Evolutionary conservation across 2,113 vertebrate genomes (phyloP).

Genomic region (Dromiciops gliroides): DNA sequence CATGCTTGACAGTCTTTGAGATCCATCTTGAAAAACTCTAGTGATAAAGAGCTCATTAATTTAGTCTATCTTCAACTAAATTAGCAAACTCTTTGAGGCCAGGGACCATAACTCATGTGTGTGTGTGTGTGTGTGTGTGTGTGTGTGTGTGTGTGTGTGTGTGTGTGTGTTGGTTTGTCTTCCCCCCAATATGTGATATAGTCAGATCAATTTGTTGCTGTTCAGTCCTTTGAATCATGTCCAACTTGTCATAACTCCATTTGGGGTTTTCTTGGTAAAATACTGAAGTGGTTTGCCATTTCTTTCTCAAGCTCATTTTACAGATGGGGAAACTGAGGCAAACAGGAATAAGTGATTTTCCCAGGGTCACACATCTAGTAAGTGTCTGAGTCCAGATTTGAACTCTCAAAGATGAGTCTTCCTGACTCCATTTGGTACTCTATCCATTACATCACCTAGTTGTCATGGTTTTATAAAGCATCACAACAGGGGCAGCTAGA

Average conservation of each 20-base stretch:
- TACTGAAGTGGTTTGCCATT: not conserved
- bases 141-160: no score
- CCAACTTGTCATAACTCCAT: not conserved
- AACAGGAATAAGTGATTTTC: not conserved
- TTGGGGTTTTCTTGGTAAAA: not conserved
- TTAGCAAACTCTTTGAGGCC: not conserved
- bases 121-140: no score
- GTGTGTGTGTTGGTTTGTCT: not conserved
- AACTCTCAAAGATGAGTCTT: no score
- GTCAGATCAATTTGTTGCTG: no score
- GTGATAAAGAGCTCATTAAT: not conserved
- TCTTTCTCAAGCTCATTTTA: not conserved
- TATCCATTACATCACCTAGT: no score
- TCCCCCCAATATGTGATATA: not conserved
- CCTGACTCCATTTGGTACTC: no score
- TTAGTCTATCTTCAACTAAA: not conserved
- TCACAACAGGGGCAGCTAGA: no score
- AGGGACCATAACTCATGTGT: not conserved
- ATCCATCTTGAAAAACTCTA: not conserved
- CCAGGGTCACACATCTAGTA: not conserved
- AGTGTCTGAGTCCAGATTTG: not conserved
- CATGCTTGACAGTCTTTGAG: not conserved
- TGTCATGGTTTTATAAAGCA: not conserved
- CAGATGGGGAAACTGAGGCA: not conserved
- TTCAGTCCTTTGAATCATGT: not conserved